These are phyloP conservation scores for Pseudomyrmex gracilis DNA, from an alignment of 1,140 invertebrate genomes.

Conservation along the genomic window DNA sequence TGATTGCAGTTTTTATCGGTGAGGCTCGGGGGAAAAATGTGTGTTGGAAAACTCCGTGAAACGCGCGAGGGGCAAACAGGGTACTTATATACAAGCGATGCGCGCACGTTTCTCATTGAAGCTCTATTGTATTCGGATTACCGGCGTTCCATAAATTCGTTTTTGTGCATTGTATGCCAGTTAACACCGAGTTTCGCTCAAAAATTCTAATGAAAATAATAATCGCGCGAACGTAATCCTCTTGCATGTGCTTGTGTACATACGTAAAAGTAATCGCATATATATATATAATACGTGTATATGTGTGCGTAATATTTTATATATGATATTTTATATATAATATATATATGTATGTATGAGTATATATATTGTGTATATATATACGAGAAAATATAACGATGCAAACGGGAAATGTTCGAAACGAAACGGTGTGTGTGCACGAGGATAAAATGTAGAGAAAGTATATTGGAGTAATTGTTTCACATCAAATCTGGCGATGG, in stretches of 20 bases:
- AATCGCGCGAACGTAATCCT: slow-evolving; percentile 48
- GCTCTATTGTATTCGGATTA: slow-evolving; percentile 52
- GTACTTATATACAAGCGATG: slow-evolving; percentile 25
- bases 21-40: not conserved
- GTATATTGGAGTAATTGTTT: not conserved
- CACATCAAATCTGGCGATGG: not conserved
- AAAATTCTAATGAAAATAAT: slow-evolving; percentile 58
- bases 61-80: not conserved
- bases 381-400: not conserved
- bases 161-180: slow-evolving; percentile 38
- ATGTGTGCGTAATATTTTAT: no score
- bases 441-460: not conserved
- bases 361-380: not conserved
- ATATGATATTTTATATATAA: not conserved
- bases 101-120: slow-evolving; percentile 40
- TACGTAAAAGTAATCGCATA: no score
- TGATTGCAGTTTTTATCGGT: slow-evolving; percentile 17
- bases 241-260: not conserved
- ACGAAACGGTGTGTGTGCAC: not conserved
- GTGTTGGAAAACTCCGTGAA: slow-evolving; percentile 7
- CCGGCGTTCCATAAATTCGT: slow-evolving; percentile 47
- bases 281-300: no score
- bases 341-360: no score
- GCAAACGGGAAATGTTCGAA: slow-evolving; percentile 19
- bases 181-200: slow-evolving; percentile 36